Evolutionary conservation across 2,888 invertebrate genomes (phyloP), one percentile per base, ranked within the genome.

Genomic region (Cephalotes varians): DNA sequence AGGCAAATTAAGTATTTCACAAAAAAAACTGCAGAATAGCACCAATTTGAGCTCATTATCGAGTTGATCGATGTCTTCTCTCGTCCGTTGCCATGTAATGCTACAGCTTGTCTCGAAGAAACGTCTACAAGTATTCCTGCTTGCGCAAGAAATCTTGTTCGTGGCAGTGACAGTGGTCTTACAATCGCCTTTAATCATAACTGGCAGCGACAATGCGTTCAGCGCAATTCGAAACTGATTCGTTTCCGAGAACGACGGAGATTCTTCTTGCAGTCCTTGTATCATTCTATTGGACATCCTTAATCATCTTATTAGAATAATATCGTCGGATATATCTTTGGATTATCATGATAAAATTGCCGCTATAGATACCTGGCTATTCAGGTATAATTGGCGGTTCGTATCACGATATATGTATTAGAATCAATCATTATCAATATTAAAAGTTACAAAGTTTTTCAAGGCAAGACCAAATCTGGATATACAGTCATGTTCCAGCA

Each of bases 401-500:
- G 34, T 31, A 60, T 80, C 73, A 60, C 58, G 10, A 47, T 72
- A 5, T 21, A 6, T 9, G 25, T 37, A 54, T 37, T 37, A 6
- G 49, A 60, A 60, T 6, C 58, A 49, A 76, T 82, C 15, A 54
- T 56, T 40, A 71, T 65, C 28, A 28, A 65, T 37, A 69, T 31
- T 10, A 28, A 34, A 40, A 12, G 40, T 72, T 51, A 28, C 10
- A 28, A 34, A n/a, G n/a, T n/a, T 40, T 44, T 25, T 76, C 84
- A 94, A 81, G 92, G 91, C 86, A 94, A 88, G 76, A 88, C 87
- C 56, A 93, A 80, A 51, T 94, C 93, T 54, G 93, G 91, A 83
- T 91, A 90, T 69, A 92, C 83, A 69, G 93, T 94, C 83, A 94
- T 94, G 89, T 94, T 94, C 88, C 93, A 92, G 84, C 97, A 97